A percentile compares a stretch with the other conserved stretches of the same genome.
These are phyloP conservation scores for Nymphalis io DNA, from an alignment of 1,140 invertebrate genomes.

Conservation along the genomic window DNA sequence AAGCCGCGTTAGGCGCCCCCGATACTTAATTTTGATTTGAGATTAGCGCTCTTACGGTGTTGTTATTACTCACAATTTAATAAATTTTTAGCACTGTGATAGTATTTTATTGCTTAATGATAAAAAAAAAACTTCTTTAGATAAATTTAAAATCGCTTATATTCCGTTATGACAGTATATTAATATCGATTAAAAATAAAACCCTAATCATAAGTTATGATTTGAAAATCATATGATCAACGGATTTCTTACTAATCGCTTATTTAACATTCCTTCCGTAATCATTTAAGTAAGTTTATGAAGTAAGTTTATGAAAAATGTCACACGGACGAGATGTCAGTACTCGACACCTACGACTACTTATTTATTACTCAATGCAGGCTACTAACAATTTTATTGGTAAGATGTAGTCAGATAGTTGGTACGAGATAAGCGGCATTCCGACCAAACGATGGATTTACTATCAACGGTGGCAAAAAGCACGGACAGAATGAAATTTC, in stretches of 20 bases:
- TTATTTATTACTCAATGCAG: conserved; percentile 51
- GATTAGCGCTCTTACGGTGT: background rate
- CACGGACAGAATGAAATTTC: conserved; percentile 30
- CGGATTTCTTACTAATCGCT: no score
- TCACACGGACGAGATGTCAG: conserved; percentile 22
- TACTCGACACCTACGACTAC: conserved; percentile 33
- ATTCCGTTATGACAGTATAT: no score
- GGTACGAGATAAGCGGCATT: conserved; percentile 47
- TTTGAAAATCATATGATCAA: no score
- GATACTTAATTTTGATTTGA: conserved; percentile 29
- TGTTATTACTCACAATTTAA: background rate
- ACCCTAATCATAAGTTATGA: no score
- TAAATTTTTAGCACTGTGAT: no score
- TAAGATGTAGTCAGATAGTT: conserved; percentile 49
- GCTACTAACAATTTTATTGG: conserved; percentile 53
- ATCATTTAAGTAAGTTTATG: background rate
- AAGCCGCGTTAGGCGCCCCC: conserved; percentile 18
- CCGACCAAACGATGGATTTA: conserved; percentile 44
- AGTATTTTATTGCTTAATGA: no score
- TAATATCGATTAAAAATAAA: no score
- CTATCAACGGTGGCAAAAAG: conserved; percentile 40
- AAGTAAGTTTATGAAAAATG: conserved; percentile 31
- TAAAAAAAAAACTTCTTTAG: no score
- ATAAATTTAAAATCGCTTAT: no score
- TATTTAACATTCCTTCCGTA: conserved; percentile 2